Evolutionary conservation across 35 echinoderm and acorn worm genomes (phyloP), one percentile per base, ranked within the genome.

Genomic region (Diadema setosum): DNA sequence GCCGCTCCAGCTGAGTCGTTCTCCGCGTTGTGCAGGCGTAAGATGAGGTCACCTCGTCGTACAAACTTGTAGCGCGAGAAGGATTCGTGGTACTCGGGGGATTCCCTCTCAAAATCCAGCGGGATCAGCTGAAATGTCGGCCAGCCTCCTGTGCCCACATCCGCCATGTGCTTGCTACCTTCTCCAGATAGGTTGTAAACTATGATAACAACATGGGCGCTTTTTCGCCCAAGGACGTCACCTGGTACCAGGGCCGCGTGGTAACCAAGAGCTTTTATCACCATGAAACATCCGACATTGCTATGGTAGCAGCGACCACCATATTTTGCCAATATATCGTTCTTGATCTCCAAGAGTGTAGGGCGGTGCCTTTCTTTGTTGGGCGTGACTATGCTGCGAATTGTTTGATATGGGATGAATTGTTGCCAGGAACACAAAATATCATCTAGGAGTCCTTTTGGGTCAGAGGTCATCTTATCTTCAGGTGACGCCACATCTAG

Each of bases 361-460:
- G 93, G 93, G 20, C 58, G 42, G 40, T 80, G 81, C 14, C 93
- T 16, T 2, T 86, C 29, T 45, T 81, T 33, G 18, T 42, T 2
- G n/a, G 46, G 34, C 4, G 82, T 21, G 14, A 67, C 24, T 27
- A 89, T 46, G 2, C 65, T 15, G 18, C 56, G 86, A 35, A 94
- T 46, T 63, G 81, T 90, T 48, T 94, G 93, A 37, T 88, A 94
- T 6, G 93, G 93, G n/a, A 85, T 70, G 36, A n/a, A n/a, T n/a
- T n/a, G n/a, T n/a, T n/a, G n/a, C n/a, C n/a, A n/a, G n/a, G n/a
- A n/a, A n/a, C n/a, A n/a, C n/a, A n/a, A n/a, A n/a, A n/a, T n/a
- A n/a, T n/a, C n/a, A n/a, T n/a, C n/a, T n/a, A n/a, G n/a, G n/a
- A n/a, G n/a, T n/a, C n/a, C n/a, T n/a, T n/a, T n/a, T n/a, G n/a